phyloP scores from a whole-genome alignment of 1,140 invertebrate genomes.

The Drosophila navojoa region DNA sequence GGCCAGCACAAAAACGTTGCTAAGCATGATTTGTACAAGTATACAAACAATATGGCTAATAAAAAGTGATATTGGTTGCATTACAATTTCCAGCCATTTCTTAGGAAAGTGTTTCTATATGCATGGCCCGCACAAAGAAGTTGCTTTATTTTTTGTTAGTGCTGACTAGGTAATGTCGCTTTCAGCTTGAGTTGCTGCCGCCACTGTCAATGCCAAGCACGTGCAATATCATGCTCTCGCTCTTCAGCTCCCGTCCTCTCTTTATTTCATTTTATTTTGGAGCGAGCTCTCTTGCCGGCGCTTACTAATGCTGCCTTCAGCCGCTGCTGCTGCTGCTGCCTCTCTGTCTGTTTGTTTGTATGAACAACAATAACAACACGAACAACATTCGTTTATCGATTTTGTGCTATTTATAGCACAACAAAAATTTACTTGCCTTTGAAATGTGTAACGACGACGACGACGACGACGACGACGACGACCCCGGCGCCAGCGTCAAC shows the following conservation, averaged over 20 bases:
- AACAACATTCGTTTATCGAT: constrained; percentile 82
- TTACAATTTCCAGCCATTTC: background rate
- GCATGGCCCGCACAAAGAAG: constrained; percentile 14
- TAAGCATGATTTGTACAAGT: background rate
- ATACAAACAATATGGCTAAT: background rate
- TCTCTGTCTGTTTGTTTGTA: constrained; percentile 55
- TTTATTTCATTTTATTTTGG: constrained; percentile 10
- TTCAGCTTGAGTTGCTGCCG: constrained; percentile 14
- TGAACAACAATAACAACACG: constrained; percentile 35
- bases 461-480: constrained; percentile 31
- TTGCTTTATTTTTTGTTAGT: constrained; percentile 16
- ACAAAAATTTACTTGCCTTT: constrained; percentile 75
- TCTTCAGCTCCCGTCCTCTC: constrained; percentile 7
- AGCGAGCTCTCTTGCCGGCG: constrained; percentile 22
- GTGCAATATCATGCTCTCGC: constrained; percentile 51
- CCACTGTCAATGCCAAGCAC: constrained; percentile 73
- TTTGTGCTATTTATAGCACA: constrained; percentile 83
- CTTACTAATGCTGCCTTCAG: background rate
- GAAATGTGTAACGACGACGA: constrained; percentile 52
- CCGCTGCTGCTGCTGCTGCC: constrained; percentile 10
- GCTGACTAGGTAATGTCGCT: constrained; percentile 20
- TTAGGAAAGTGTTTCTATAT: background rate
- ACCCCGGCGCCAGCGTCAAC: constrained; percentile 7
- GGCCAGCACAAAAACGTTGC: constrained; percentile 23
- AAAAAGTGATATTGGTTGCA: too few relatives aligned